Percentiles rank a stretch among this genome's conserved stretches.
These are phyloP conservation scores for Premnoplex brunnescens DNA, from an alignment of 2,797 vertebrate species.

Conservation along the genomic window DNA sequence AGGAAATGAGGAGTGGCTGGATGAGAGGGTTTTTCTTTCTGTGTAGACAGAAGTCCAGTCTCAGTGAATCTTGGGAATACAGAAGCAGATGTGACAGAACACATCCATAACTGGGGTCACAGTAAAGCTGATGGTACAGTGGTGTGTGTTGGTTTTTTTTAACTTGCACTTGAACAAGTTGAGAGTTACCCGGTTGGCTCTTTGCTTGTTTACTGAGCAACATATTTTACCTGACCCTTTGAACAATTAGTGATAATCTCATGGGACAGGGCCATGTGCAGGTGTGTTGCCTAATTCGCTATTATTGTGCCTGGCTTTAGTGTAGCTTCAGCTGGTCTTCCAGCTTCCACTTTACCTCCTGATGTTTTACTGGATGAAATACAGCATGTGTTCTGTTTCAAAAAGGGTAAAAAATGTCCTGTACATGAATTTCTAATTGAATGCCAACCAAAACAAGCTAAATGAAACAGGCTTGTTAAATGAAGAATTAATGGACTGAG, in stretches of 20 bases:
- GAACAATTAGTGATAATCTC: background rate
- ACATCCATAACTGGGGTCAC: background rate
- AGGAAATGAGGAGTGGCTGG: background rate
- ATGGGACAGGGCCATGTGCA: background rate
- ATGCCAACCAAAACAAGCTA: slow-evolving; percentile 17
- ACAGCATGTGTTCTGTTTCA: background rate
- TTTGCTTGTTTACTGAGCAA: background rate
- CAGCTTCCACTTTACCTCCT: slow-evolving; percentile 5
- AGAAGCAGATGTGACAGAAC: background rate
- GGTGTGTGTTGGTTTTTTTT: background rate
- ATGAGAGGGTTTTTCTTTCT: background rate
- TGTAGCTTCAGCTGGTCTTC: background rate
- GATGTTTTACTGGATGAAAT: background rate
- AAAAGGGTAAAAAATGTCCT: background rate
- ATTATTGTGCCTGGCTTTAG: background rate
- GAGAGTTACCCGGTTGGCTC: background rate
- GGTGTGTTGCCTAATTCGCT: background rate
- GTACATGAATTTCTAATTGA: background rate
- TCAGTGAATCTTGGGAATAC: background rate
- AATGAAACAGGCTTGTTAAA: slow-evolving; percentile 29
- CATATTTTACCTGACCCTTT: background rate
- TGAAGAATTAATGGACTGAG: slow-evolving; percentile 41
- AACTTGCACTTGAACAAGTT: background rate
- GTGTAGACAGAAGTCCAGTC: background rate
- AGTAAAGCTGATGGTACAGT: background rate